Evolutionary conservation across 2,888 invertebrate species (phyloP).

Genomic region (Baronia brevicornis): DNA sequence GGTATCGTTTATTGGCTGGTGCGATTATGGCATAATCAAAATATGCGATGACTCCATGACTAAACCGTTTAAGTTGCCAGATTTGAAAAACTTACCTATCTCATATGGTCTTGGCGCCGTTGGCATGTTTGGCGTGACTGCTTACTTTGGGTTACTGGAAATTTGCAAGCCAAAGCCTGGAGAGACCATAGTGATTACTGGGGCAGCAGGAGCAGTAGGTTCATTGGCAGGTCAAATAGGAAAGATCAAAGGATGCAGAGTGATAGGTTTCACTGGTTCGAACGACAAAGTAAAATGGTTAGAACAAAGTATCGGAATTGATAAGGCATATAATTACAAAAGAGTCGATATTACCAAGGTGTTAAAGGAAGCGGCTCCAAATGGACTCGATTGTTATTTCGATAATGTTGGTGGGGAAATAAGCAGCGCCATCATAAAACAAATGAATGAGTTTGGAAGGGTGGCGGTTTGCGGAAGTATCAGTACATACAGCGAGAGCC

Average conservation of each 20-base stretch:
- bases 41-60: constrained; percentile 12
- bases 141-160: constrained; percentile 84
- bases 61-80: constrained; percentile 58
- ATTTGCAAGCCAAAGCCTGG: constrained; percentile 81
- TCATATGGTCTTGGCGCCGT: constrained; percentile 77
- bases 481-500: constrained; percentile 77
- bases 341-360: constrained; percentile 71
- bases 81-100: constrained; percentile 60
- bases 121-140: constrained; percentile 83
- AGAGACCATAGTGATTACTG: constrained; percentile 82
- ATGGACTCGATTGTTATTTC: constrained; percentile 84
- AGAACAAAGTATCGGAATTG: constrained; percentile 79
- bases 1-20: constrained; percentile 79
- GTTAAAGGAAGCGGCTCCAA: constrained; percentile 78
- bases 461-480: constrained; percentile 83
- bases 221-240: constrained; percentile 86
- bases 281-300: constrained; percentile 84
- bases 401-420: constrained; percentile 87
- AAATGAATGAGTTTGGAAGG: constrained; percentile 80
- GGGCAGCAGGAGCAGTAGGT: constrained; percentile 87
- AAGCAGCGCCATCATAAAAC: constrained; percentile 76
- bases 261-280: constrained; percentile 79
- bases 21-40: constrained; percentile 56
- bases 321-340: constrained; percentile 85
- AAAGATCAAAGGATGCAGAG: constrained; percentile 74